Evolutionary conservation across 2,888 invertebrate species (phyloP), one percentile per base, ranked within the genome.

Genomic region (Drosophila demipolita): DNA sequence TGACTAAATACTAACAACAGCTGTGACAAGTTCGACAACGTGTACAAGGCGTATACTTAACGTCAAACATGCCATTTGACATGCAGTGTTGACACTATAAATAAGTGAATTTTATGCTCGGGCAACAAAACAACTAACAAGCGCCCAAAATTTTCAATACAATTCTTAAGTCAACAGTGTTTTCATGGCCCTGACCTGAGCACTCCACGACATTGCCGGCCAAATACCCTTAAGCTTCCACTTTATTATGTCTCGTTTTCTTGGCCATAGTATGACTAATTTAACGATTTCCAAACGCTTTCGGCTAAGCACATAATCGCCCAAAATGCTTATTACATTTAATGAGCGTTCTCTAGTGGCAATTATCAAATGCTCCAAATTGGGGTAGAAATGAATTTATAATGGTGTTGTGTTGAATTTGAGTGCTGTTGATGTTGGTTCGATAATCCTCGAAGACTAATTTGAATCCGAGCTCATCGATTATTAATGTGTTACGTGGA

Each of bases 231-330:
- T 50, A 63, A 63, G 53, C 49, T 49, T 49, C 23, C 64, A 63
- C 59, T 60, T 77, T 59, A 59, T 57, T 50, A 57, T 53, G 49
- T 61, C 54, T 38, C 35, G 49, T 49, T 74, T 73, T 54, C 58
- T 58, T 32, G 76, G 49, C 68, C 63, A 70, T 73, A 79, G 77
- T 73, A 70, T 77, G 78, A 62, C 69, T 59, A 60, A 70, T 67
- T 73, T 79, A 67, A 79, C 54, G 81, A 58, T 50, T 58, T 45
- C 45, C 35, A 29, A 62, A 65, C 64, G 65, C 50, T 61, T 63
- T 58, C 49, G 68, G 75, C 53, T 67, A 57, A 57, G 68, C 72
- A 64, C 80, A 80, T 64, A 63, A 60, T 65, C 42, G 53, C 29
- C 55, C 1, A 65, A 70, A 70, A 73, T 66, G 60, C 40, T 61